phyloP scores from a whole-genome alignment of 1,140 invertebrate species.

The Hypsibius dujardini region DNA sequence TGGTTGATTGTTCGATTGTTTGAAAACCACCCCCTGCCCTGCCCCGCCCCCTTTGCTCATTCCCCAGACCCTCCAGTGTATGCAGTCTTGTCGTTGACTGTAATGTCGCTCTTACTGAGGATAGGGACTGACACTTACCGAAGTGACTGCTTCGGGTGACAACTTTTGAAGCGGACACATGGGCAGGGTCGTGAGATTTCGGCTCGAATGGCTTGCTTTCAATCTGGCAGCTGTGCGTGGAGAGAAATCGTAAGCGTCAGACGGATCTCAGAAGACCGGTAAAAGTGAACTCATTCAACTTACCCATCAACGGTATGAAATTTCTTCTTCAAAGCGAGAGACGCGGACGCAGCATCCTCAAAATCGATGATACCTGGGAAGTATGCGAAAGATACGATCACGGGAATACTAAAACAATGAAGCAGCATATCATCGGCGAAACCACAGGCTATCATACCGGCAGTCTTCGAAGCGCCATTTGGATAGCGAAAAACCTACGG shows the following conservation, averaged over 20 bases:
- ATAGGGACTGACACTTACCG: background rate
- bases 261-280: no score
- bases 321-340: slow-evolving; percentile 2
- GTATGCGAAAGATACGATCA: no score
- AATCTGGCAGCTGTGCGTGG: background rate
- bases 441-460: background rate
- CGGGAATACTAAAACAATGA: no score
- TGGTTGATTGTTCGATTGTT: no score
- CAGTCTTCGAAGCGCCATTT: slow-evolving; percentile 12
- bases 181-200: background rate
- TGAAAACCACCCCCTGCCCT: no score
- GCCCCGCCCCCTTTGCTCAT: no score
- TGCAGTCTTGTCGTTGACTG: no score
- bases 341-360: slow-evolving; percentile 8
- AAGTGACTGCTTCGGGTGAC: background rate
- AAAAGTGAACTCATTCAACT: no score
- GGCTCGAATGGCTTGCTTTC: slow-evolving; percentile 10
- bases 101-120: no score
- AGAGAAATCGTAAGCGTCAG: no score
- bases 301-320: slow-evolving; percentile 2
- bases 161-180: background rate
- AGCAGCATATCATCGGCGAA: no score
- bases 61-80: no score
- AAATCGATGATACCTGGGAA: background rate
- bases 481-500: background rate